Percentiles rank a stretch among this genome's conserved stretches.
phyloP scores from a whole-genome alignment of 2,797 vertebrate species.

The Vireo griseus region DNA sequence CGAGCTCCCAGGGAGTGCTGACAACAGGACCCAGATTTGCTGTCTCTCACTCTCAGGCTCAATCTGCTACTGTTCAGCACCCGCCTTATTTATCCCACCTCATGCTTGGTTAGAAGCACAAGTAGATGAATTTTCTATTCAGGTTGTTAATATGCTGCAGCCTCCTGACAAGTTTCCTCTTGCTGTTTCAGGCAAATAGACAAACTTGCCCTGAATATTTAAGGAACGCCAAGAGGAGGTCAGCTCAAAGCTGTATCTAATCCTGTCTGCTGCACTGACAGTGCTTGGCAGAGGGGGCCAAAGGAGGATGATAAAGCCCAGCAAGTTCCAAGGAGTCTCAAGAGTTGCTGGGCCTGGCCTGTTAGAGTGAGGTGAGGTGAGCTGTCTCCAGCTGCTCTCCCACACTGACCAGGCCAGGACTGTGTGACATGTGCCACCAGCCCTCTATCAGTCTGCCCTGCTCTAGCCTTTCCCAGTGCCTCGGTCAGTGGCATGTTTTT shows the following conservation, averaged over 20 bases:
- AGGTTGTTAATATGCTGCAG: neutral
- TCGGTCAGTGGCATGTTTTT: accelerated
- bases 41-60: neutral
- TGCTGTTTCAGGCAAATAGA: neutral
- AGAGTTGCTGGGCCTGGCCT: neutral
- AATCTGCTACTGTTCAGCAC: neutral
- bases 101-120: neutral
- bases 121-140: neutral
- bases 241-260: neutral
- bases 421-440: neutral
- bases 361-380: neutral
- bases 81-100: neutral
- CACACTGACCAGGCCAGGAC: neutral
- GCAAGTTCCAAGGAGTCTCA: neutral
- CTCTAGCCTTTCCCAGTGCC: neutral
- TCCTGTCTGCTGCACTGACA: neutral
- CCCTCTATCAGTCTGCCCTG: neutral
- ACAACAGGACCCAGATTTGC: neutral
- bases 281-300: neutral
- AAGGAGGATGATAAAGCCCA: neutral
- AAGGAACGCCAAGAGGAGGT: neutral
- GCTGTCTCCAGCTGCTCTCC: neutral
- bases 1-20: neutral
- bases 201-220: neutral
- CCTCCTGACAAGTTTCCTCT: neutral